Base-by-base conservation (phyloP, 2,113 vertebrate genomes). In the Neolamprologus ventralis region DNA sequence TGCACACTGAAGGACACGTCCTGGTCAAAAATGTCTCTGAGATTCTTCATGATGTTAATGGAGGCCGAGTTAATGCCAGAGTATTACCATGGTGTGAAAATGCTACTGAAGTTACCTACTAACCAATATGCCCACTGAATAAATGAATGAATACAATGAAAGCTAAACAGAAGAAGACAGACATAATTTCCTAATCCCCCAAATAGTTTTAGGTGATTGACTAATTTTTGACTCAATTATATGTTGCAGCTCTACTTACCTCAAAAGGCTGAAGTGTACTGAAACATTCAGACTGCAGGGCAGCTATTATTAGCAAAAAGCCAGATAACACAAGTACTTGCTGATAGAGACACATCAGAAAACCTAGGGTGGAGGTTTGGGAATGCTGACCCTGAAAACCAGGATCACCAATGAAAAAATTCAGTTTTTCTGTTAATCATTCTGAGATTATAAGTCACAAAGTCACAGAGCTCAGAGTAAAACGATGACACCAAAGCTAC, bases 261-360 rank as follows among this genome's bases (percentile, higher is more conserved):
- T 82, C 19, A 31, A 2, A 13, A 8, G 7, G 13, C 2, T 55
- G 4, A 53, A 1, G 21, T 6, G 53, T 10, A 81, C 40, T 63
- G 82, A 58, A 68, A 73, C 75, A 17, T 23, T 3, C 51, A 78
- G 81, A 26, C 28, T 37, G 28, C 9, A 40, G 7, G 5, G 31
- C 5, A 55, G 80, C 79, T 95, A 94, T 93, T 87, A 79, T 90
- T 93, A 93, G 90, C 33, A 2, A 14, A 23, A 26, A 7, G 13
- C 9, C 65, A 80, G 94, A 95, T 95, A 94, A 85, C 88, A 93
- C 71, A 75, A 92, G 91, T 49, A 86, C 86, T 82, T 89, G 87
- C n/a, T 91, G 91, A 87, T 51, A 16, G 90, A 91, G 54, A 88
- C 17, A 12, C 7, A 75, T 3, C 80, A 89, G 84, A 71, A 88